These are phyloP conservation scores for Euthynnus affinis DNA, from an alignment of 2,797 vertebrate species.

Conservation along the genomic window DNA sequence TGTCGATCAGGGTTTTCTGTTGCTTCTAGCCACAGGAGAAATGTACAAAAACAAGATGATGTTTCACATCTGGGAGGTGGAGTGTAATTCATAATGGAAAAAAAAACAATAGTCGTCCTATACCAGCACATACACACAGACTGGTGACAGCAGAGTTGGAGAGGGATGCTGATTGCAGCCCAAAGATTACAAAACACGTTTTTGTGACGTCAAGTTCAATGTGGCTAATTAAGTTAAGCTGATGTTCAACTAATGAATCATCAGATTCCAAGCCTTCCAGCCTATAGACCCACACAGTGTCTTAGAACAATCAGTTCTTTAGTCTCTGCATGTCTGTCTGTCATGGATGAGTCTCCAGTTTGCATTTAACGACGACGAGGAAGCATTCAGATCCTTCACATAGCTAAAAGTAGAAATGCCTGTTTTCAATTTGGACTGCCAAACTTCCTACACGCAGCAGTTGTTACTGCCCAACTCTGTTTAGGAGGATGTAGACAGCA, in stretches of 20 bases:
- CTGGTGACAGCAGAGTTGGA: slow-evolving; percentile 52
- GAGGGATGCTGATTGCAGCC: slow-evolving; percentile 54
- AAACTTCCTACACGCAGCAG: not conserved
- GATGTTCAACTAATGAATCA: slow-evolving; percentile 71
- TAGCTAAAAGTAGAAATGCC: slow-evolving; percentile 17
- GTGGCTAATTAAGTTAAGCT: slow-evolving; percentile 67
- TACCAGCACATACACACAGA: slow-evolving; percentile 19
- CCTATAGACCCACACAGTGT: slow-evolving; percentile 35
- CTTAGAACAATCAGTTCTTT: slow-evolving; percentile 57
- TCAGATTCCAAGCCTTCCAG: slow-evolving; percentile 53
- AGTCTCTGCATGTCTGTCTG: slow-evolving; percentile 26
- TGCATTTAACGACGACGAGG: slow-evolving; percentile 21
- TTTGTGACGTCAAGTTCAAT: slow-evolving; percentile 57
- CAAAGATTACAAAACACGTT: slow-evolving; percentile 65
- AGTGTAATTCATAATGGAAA: slow-evolving; percentile 52
- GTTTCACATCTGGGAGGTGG: slow-evolving; percentile 68
- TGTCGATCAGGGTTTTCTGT: slow-evolving; percentile 50
- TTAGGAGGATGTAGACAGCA: not conserved
- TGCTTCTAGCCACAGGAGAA: slow-evolving; percentile 53
- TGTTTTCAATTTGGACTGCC: slow-evolving; percentile 7
- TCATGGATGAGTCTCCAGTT: slow-evolving; percentile 27
- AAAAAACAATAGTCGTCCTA: slow-evolving; percentile 62
- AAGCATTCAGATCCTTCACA: slow-evolving; percentile 23
- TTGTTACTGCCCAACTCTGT: not conserved
- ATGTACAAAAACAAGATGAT: slow-evolving; percentile 72